A percentile compares a stretch with the other conserved stretches of the same genome.
Conservation (phyloP, 2,888 invertebrate genomes). For the Limnephilus auricula region DNA sequence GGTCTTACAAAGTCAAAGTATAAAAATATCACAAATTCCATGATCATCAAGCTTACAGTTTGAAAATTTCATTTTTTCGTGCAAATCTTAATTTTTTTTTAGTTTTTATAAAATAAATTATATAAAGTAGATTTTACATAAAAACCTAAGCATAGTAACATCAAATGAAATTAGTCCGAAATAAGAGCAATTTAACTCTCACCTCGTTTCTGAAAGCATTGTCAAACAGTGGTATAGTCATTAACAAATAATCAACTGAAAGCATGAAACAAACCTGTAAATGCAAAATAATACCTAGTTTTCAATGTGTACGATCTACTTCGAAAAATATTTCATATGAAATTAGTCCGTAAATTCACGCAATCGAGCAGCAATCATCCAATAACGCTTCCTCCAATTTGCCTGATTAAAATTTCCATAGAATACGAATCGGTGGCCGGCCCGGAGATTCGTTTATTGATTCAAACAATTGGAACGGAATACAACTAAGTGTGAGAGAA, state of each 20-base stretch:
- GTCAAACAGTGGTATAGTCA: not conserved
- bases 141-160: too few species aligned
- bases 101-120: too few species aligned
- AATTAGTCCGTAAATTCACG: not conserved
- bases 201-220: not conserved
- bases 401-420: not conserved
- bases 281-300: not conserved
- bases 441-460: constrained; percentile 10
- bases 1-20: too few species aligned
- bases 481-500: constrained; percentile 16
- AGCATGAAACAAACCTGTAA: not conserved
- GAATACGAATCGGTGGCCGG: not conserved
- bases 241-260: not conserved
- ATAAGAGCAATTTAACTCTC: not conserved
- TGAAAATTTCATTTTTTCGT: too few species aligned
- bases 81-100: too few species aligned
- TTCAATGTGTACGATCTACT: not conserved
- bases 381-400: not conserved
- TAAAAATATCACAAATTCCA: too few species aligned
- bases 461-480: constrained; percentile 18
- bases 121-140: too few species aligned
- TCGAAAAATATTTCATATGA: not conserved
- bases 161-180: not conserved
- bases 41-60: too few species aligned
- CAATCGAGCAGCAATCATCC: not conserved